Conservation (phyloP, 2,888 invertebrate genomes). For the Drosophila mercatorum region DNA sequence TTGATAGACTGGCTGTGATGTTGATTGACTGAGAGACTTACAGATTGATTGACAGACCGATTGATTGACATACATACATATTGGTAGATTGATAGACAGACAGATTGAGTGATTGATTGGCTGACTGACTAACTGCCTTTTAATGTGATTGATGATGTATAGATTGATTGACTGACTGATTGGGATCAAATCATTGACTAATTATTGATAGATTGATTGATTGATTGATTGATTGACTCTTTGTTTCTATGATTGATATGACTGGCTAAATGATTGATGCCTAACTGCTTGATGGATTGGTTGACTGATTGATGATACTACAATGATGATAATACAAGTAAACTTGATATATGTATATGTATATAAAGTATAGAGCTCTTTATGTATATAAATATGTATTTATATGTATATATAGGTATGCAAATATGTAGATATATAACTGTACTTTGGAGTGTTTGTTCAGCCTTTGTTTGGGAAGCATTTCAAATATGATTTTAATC, state of each 20-base stretch:
- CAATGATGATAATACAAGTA: too few species aligned
- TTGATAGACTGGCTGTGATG: too few species aligned
- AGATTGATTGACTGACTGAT: not conserved
- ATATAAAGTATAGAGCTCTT: too few species aligned
- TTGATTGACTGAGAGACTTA: too few species aligned
- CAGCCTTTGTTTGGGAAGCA: not conserved
- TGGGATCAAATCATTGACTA: not conserved
- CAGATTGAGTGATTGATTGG: not conserved
- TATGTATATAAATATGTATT: too few species aligned
- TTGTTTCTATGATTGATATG: not conserved
- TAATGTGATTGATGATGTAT: not conserved
- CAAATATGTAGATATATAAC: not conserved
- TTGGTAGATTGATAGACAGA: too few species aligned
- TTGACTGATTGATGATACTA: too few species aligned
- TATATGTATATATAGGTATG: too few species aligned
- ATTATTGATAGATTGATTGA: not conserved
- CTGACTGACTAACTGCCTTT: not conserved
- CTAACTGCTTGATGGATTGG: not conserved
- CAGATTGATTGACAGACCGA: too few species aligned
- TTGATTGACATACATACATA: too few species aligned
- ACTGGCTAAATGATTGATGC: too few species aligned
- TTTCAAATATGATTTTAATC: conserved; percentile 1
- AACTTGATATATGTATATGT: too few species aligned
- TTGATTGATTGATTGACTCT: not conserved
- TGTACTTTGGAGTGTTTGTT: not conserved